Evolutionary conservation across 2,888 invertebrate genomes (phyloP), one percentile per base, ranked within the genome.

Genomic region (Hirtodrosophila cameraria): DNA sequence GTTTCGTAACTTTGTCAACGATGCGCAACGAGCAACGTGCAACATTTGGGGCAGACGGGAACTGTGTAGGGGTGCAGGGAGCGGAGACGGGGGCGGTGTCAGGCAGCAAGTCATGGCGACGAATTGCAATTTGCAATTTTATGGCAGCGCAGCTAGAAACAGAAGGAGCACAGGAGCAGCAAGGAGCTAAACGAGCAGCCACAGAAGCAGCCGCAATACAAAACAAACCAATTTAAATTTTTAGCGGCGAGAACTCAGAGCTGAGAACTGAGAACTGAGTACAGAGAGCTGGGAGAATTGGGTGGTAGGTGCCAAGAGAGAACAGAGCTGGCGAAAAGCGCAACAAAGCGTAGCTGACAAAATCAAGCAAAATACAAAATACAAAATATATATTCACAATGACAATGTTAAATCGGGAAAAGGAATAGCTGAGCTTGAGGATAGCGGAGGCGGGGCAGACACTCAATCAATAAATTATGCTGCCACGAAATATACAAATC

Each of bases 381-480:
- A 9, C 6, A 23, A 46, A 39, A 45, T 45, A 54, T 35, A 68
- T 63, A 68, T 68, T 59, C 48, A 54, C 64, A 81, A 61, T 63
- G 70, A 81, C 78, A 78, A 74, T 71, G 58, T 63, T 60, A 64
- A 63, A 66, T 65, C 61, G 45, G 41, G 60, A 35, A 23, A 12
- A 9, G 5, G 20, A 12, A 45, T 9, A 3, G 63, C 12, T 28
- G 36, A 25, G 4, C 25, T 33, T 11, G 35, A 11, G 38, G 46
- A 12, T 7, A 5, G n/a, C 35, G 57, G 16, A 49, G 52, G 72
- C 72, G 79, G 73, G 59, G 65, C 86, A 83, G 74, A 66, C 73
- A 83, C 87, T 86, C 85, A 87, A 87, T 88, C 88, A 88, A 88
- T 88, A 87, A 85, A 87, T 87, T 87, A 80, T 86, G 76, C 83